Evolutionary conservation across 2,888 invertebrate genomes (phyloP), one percentile per base, ranked within the genome.

Genomic region (Prostheceraeus crozeri): DNA sequence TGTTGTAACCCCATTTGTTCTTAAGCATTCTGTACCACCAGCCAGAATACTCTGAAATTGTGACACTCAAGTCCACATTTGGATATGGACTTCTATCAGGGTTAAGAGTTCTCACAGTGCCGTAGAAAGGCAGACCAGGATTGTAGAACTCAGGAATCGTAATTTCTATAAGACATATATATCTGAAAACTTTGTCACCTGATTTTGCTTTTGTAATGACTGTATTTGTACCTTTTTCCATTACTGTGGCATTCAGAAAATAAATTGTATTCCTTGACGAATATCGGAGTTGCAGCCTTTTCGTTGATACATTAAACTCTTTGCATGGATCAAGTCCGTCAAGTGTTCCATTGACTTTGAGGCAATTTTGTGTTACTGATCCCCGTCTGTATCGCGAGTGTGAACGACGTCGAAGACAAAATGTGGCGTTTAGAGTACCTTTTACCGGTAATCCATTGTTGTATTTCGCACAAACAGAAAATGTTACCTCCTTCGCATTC

Each of bases 51-150:
- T n/a, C n/a, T 16, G 14, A 16, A 51, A 16, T 3, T 10, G 28
- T 25, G n/a, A 57, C 28, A 11, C 40, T 23, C 19, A 57, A 28
- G 25, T 21, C 31, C 3, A 57, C 19, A 25, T 3, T 46, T 8
- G 4, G 19, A 53, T 25, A 45, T 28, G 48, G 48, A 4, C 3
- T 3, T 8, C 48, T 30, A 14, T 48, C 14, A 21, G 4, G 48
- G 4, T 48, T 25, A 14, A 6, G 23, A 10, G 25, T 30, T 48
- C 25, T 16, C 4, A 48, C 48, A 6, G 4, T 14, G 6, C 27
- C 48, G 28, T 48, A 48, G 14, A 19, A 48, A 28, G 48, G 48
- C 3, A 48, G 25, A 28, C 48, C 48, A 48, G 3, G 3, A 4
- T 48, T 48, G 4, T 4, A 6, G 4, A 30, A 48, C 6, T 4